Conservation (phyloP, 2,888 invertebrate genomes). For the Drosophila histrio region DNA sequence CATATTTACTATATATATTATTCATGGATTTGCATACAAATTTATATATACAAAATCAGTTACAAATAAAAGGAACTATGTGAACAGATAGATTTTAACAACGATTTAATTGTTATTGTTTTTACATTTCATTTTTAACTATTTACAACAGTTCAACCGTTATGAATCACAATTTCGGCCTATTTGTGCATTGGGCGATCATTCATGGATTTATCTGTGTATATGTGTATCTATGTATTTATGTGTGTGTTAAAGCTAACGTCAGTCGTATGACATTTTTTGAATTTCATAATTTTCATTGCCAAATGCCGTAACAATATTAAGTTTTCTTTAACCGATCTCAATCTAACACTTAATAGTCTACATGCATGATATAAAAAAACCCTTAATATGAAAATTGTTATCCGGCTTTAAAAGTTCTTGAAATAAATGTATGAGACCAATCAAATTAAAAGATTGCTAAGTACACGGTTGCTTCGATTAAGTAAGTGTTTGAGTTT, state of each 20-base stretch:
- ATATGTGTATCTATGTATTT: not conserved
- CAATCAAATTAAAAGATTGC: constrained; percentile 44
- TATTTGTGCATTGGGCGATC: constrained; percentile 19
- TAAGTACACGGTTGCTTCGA: constrained; percentile 55
- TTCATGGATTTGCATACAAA: constrained; percentile 1
- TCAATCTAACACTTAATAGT: constrained; percentile 24
- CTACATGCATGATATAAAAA: constrained; percentile 23
- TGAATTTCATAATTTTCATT: constrained; percentile 27
- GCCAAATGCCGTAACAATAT: constrained; percentile 10
- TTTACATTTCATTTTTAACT: constrained; percentile 21
- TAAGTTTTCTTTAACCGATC: constrained; percentile 27
- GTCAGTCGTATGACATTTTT: constrained; percentile 56
- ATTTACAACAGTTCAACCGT: constrained; percentile 50
- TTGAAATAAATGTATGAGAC: constrained; percentile 58
- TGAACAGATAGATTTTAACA: constrained; percentile 21
- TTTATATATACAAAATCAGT: constrained; percentile 8
- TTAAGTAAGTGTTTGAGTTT: constrained; percentile 25
- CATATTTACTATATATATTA: not conserved
- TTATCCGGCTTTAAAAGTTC: not conserved
- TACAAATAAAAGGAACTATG: constrained; percentile 40
- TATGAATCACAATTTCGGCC: constrained; percentile 42
- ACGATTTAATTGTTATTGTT: constrained; percentile 6
- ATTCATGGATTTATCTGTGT: constrained; percentile 2
- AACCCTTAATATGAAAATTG: constrained; percentile 9
- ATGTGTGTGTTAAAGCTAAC: constrained; percentile 55